A percentile compares a stretch with the other conserved stretches of the same genome.
Conservation (phyloP, 2,113 vertebrate species). For the Brachypodius melanocephalos region DNA sequence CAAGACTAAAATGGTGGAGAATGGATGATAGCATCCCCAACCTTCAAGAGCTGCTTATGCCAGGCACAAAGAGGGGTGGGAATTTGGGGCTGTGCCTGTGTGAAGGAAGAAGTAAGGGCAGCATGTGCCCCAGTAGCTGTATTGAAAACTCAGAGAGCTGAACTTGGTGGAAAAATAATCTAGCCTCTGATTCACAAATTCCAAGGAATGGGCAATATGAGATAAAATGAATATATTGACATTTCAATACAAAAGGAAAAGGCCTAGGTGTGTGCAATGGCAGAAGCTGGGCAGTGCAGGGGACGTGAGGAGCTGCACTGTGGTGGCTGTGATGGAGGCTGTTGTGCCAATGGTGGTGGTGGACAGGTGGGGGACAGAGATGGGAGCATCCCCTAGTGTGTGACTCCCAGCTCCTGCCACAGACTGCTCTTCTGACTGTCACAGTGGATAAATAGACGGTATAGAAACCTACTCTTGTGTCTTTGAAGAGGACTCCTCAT, state of each 20-base stretch:
- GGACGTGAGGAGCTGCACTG: background rate
- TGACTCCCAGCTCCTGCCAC: background rate
- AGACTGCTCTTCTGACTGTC: background rate
- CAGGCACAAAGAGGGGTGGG: background rate
- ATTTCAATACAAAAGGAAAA: background rate
- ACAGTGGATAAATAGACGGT: fast-evolving
- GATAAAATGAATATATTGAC: background rate
- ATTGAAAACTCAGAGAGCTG: background rate
- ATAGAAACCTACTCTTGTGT: background rate
- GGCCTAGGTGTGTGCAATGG: background rate
- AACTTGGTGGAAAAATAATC: background rate
- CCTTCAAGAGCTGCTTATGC: background rate
- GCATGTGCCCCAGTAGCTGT: background rate
- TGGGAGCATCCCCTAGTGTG: fast-evolving
- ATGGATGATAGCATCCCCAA: background rate
- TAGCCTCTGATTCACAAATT: background rate
- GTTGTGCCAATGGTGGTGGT: background rate
- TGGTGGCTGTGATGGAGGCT: background rate
- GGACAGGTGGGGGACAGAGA: background rate
- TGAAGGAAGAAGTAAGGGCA: background rate
- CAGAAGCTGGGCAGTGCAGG: background rate
- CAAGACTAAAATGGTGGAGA: background rate
- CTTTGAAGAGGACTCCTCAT: background rate
- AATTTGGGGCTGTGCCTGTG: background rate
- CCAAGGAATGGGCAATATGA: background rate